Conservation (phyloP, 2,797 vertebrate genomes). For the Tauraco hartlaubi region DNA sequence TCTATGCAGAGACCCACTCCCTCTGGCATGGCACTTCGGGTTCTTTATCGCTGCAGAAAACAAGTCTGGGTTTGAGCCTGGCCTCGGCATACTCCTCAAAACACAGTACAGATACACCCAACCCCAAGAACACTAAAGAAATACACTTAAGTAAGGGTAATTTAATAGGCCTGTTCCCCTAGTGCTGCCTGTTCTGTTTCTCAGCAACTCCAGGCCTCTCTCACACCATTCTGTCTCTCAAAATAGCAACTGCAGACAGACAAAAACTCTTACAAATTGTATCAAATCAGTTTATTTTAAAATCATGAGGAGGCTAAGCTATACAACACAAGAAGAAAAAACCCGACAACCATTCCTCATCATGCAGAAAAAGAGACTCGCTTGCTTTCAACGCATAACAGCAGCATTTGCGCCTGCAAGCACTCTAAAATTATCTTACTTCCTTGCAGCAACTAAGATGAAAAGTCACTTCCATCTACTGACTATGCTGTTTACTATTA, state of each 20-base stretch:
- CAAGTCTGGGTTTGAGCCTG: neutral
- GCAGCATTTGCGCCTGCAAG: neutral
- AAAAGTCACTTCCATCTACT: constrained; percentile 10
- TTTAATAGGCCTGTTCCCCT: neutral
- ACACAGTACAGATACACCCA: neutral
- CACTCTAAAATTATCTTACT: neutral
- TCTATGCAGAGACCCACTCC: neutral
- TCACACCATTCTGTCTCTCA: neutral
- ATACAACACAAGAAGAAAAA: neutral
- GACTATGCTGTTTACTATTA: neutral
- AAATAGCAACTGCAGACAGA: neutral
- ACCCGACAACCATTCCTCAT: neutral
- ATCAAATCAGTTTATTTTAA: neutral
- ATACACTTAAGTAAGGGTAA: neutral
- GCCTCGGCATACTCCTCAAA: neutral
- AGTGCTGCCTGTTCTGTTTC: neutral
- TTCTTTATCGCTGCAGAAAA: neutral
- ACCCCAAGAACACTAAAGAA: neutral
- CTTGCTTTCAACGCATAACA: neutral
- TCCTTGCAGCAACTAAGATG: neutral
- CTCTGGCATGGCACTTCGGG: neutral
- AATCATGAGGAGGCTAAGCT: neutral
- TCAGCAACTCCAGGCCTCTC: neutral
- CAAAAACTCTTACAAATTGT: neutral
- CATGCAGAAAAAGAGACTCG: neutral